Conservation (phyloP, 1,140 invertebrate genomes). For the Drosophila bocki region DNA sequence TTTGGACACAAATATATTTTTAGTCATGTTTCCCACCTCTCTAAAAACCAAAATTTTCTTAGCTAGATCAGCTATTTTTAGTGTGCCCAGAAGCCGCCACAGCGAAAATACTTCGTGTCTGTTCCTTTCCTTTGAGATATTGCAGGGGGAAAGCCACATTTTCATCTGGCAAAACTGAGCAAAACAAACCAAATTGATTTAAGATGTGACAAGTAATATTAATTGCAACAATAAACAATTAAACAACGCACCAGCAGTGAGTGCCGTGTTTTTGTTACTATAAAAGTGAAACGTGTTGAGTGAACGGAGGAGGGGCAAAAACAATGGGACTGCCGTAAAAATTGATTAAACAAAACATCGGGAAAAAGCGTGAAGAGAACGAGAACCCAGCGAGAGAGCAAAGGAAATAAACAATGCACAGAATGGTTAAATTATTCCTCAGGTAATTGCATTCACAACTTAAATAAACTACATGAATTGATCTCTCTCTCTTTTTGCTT, state of each 20-base stretch:
- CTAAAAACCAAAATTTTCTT: too few relatives aligned
- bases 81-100: too few relatives aligned
- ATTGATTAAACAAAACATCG: slow-evolving; percentile 43
- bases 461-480: slow-evolving; percentile 11
- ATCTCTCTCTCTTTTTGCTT: neutral
- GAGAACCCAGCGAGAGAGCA: neutral
- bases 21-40: too few relatives aligned
- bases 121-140: too few relatives aligned
- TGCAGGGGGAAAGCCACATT: too few relatives aligned
- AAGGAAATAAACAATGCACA: slow-evolving; percentile 59
- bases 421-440: slow-evolving; percentile 80
- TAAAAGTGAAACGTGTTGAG: slow-evolving; percentile 10
- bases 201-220: slow-evolving; percentile 21
- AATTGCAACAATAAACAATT: neutral
- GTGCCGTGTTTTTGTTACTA: slow-evolving; percentile 3
- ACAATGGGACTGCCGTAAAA: slow-evolving; percentile 24
- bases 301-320: neutral
- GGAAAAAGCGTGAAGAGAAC: neutral
- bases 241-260: neutral
- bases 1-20: too few relatives aligned
- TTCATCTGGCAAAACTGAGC: neutral
- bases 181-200: slow-evolving; percentile 20
- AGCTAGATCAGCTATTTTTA: too few relatives aligned
- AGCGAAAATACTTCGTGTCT: too few relatives aligned
- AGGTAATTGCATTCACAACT: slow-evolving; percentile 65